These are phyloP conservation scores for Gonioctena quinquepunctata DNA, from an alignment of 1,140 invertebrate genomes.

Conservation along the genomic window DNA sequence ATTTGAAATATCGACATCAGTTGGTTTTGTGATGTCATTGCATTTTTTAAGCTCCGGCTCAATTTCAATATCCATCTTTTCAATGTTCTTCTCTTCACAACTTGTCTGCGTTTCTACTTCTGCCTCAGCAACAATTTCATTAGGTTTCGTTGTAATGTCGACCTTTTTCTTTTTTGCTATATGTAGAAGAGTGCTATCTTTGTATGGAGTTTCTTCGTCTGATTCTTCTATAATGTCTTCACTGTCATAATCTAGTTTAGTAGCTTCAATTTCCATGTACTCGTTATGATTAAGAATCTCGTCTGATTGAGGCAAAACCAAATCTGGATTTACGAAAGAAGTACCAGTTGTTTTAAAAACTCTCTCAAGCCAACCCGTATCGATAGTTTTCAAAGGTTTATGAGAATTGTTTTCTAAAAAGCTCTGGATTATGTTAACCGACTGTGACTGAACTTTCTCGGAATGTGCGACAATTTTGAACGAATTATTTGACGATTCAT, in stretches of 20 bases:
- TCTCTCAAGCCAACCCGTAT: conserved; percentile 51
- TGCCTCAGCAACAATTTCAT: too few species aligned
- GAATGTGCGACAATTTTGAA: conserved; percentile 40
- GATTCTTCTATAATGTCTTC: conserved; percentile 70
- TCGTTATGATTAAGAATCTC: neutral
- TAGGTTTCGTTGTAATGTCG: neutral
- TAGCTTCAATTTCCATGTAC: conserved; percentile 17
- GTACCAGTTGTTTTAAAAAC: conserved; percentile 35
- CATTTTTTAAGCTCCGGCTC: too few species aligned
- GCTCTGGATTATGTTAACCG: conserved; percentile 56
- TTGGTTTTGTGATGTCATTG: too few species aligned
- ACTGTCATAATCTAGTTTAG: conserved; percentile 43
- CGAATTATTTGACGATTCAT: conserved; percentile 11
- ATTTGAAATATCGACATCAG: too few species aligned
- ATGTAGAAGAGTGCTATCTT: conserved; percentile 31
- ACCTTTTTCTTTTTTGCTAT: conserved; percentile 48
- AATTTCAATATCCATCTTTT: too few species aligned
- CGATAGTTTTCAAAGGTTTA: conserved; percentile 35
- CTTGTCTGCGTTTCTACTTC: too few species aligned
- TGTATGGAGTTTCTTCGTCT: conserved; percentile 58
- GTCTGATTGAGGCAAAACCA: neutral
- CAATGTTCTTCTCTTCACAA: too few species aligned
- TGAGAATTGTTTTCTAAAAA: conserved; percentile 39
- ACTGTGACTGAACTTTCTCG: conserved; percentile 38
- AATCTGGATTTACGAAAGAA: conserved; percentile 19